Percentiles rank a stretch among this genome's conserved stretches.
These are phyloP conservation scores for Odontomyia ornata DNA, from an alignment of 2,888 invertebrate genomes.

Conservation along the genomic window DNA sequence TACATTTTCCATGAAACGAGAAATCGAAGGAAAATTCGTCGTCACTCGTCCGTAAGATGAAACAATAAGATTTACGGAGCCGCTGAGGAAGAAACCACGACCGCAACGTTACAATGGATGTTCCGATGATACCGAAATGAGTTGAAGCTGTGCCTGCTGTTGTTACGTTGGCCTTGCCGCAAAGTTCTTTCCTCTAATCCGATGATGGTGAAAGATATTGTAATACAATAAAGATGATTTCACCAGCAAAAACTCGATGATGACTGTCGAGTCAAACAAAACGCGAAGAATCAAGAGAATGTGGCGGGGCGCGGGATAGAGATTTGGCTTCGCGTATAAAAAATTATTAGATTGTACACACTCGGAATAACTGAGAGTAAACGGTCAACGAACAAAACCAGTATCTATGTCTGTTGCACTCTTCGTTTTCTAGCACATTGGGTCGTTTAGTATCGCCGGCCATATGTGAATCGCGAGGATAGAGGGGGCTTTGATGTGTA, in stretches of 20 bases:
- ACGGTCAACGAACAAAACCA: slow-evolving; percentile 36
- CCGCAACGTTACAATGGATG: no score
- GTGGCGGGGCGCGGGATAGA: background rate
- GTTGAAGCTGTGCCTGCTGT: background rate
- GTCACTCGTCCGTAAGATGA: background rate
- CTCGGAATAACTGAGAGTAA: background rate
- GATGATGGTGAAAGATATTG: slow-evolving; percentile 30
- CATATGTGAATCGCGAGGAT: background rate
- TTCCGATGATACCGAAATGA: background rate
- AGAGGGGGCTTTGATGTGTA: background rate
- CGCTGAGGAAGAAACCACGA: no score
- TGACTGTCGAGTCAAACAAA: background rate
- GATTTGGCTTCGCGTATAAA: slow-evolving; percentile 2
- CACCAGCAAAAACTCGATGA: background rate
- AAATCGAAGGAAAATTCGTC: slow-evolving; percentile 9
- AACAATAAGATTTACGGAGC: background rate
- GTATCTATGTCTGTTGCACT: slow-evolving; percentile 11
- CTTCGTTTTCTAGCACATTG: slow-evolving; percentile 31
- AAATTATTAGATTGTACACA: background rate
- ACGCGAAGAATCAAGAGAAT: background rate
- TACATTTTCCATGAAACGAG: slow-evolving; percentile 54
- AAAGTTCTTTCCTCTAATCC: background rate
- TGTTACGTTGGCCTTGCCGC: background rate
- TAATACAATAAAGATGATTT: slow-evolving; percentile 24
- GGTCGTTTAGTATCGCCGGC: slow-evolving; percentile 5